Evolutionary conservation across 2,888 invertebrate genomes (phyloP).

Genomic region (Papilio gigon): DNA sequence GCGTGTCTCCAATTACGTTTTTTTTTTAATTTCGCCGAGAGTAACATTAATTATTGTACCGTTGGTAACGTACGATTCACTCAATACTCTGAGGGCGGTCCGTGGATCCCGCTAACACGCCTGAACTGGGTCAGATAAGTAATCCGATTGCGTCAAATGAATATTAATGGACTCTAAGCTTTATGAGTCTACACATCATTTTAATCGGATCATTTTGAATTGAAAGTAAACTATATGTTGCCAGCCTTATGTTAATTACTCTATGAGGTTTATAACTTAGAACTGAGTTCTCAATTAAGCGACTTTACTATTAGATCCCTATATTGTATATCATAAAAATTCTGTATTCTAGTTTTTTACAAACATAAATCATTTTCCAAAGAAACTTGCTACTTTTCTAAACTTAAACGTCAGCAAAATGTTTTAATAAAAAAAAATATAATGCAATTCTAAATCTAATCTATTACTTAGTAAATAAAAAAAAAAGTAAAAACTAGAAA

Average conservation of each 20-base stretch:
- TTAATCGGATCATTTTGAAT: constrained; percentile 27
- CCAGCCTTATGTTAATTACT: neutral
- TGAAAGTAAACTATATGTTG: neutral
- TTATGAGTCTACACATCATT: constrained; percentile 36
- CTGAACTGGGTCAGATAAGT: constrained; percentile 41
- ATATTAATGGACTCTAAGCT: constrained; percentile 39
- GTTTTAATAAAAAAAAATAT: too few species aligned
- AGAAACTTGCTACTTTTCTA: too few species aligned
- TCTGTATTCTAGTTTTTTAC: too few species aligned
- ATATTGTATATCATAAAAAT: too few species aligned
- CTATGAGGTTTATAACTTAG: neutral
- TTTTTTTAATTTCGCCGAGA: too few species aligned
- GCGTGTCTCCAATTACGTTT: too few species aligned
- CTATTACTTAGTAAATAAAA: too few species aligned
- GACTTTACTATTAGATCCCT: neutral
- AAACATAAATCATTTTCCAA: too few species aligned
- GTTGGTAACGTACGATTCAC: neutral
- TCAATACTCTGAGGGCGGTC: constrained; percentile 17
- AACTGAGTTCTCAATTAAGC: neutral
- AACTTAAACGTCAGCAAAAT: too few species aligned
- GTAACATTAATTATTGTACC: neutral
- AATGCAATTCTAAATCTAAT: too few species aligned
- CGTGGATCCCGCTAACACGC: constrained; percentile 33
- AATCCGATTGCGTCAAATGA: constrained; percentile 39
- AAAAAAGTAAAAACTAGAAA: too few species aligned